Conservation (phyloP, 2,113 vertebrate genomes). For the Naja naja region DNA sequence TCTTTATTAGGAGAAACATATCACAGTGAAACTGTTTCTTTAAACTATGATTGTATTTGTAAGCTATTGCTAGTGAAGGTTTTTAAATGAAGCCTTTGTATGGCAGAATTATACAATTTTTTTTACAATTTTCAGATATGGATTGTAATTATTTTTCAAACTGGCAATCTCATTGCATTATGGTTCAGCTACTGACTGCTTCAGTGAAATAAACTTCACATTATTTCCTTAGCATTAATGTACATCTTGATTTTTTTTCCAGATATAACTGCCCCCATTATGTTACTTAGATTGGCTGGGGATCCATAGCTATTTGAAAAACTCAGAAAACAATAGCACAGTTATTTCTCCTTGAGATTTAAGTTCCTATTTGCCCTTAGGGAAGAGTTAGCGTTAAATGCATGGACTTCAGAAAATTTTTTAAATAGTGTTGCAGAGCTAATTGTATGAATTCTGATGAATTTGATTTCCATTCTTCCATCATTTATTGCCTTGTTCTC, state of each 20-base stretch:
- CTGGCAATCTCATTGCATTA: background rate
- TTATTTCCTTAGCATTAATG: background rate
- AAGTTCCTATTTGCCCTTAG: background rate
- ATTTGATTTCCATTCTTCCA: background rate
- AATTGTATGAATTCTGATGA: background rate
- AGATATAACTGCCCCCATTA: background rate
- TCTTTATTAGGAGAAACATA: background rate
- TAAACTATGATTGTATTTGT: background rate
- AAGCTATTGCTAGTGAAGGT: background rate
- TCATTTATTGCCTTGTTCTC: background rate
- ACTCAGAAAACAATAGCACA: background rate
- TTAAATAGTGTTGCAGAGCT: background rate
- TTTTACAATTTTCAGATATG: background rate
- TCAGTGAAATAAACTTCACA: background rate
- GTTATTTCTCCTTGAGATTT: background rate
- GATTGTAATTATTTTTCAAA: too few species aligned
- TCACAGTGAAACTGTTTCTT: background rate
- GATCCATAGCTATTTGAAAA: background rate
- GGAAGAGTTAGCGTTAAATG: background rate
- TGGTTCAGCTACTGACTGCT: background rate
- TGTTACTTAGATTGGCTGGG: background rate
- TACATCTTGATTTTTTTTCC: background rate
- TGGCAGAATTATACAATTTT: background rate
- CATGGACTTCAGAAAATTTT: background rate
- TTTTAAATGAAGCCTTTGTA: background rate